Evolutionary conservation across 2,888 invertebrate species (phyloP).

Genomic region (Neocrepidodera transversa): DNA sequence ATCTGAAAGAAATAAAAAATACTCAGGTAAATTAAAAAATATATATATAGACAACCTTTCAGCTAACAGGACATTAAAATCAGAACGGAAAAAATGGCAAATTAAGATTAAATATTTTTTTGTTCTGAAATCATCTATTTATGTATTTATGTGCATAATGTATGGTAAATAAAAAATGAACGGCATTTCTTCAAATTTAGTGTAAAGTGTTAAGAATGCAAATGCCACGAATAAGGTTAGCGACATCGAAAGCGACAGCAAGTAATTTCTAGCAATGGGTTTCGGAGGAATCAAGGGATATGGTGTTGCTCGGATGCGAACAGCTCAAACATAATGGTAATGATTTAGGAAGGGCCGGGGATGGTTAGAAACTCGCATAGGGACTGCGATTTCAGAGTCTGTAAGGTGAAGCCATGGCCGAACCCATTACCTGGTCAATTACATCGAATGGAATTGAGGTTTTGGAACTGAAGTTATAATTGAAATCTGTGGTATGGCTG

Average conservation of each 20-base stretch:
- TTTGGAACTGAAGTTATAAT: constrained; percentile 60
- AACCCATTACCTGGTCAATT: constrained; percentile 62
- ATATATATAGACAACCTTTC: too few relatives aligned
- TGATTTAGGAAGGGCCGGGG: constrained; percentile 53
- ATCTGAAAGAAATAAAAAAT: too few relatives aligned
- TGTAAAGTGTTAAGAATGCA: too few relatives aligned
- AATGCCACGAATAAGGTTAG: too few relatives aligned
- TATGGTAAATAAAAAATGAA: too few relatives aligned
- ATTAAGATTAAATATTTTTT: too few relatives aligned
- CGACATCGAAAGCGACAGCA: constrained; percentile 3
- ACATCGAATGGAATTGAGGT: constrained; percentile 61
- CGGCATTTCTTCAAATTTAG: too few relatives aligned
- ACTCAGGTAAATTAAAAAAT: too few relatives aligned
- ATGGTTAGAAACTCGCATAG: constrained; percentile 53
- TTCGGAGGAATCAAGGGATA: constrained; percentile 18
- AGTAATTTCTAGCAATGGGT: constrained; percentile 14
- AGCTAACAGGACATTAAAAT: too few relatives aligned
- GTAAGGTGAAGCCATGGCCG: constrained; percentile 59
- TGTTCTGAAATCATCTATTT: too few relatives aligned
- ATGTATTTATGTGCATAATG: too few relatives aligned
- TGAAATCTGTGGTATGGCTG: constrained; percentile 61
- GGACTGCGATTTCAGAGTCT: constrained; percentile 52
- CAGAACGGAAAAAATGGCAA: too few relatives aligned
- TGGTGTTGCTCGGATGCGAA: constrained; percentile 35
- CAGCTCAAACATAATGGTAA: constrained; percentile 50